A percentile compares a stretch with the other conserved stretches of the same genome.
These are phyloP conservation scores for Aurelia aurita complex sp. Pacific DNA, from an alignment of 30 jellyfish, hydroid and myxozoan species.

Conservation along the genomic window DNA sequence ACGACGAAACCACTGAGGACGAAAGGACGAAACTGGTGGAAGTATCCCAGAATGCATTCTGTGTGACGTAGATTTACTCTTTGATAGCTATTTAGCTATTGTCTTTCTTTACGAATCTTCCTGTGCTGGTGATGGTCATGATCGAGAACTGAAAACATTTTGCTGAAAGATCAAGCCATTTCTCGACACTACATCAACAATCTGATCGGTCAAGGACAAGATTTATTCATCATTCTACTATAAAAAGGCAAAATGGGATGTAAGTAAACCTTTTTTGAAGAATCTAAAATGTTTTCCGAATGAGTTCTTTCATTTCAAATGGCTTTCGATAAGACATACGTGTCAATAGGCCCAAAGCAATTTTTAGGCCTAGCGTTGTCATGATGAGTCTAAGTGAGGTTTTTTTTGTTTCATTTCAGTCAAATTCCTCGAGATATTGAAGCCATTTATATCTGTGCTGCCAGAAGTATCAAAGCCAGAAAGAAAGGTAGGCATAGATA, in stretches of 20 bases:
- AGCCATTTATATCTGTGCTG: slow-evolving; percentile 93
- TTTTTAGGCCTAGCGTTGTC: not conserved
- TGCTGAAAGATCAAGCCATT: slow-evolving; percentile 9
- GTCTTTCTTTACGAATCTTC: slow-evolving; percentile 67
- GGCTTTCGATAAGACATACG: slow-evolving; percentile 30
- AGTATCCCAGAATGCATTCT: slow-evolving; percentile 57
- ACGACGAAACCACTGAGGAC: too few relatives aligned
- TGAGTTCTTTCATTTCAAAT: not conserved
- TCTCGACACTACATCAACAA: slow-evolving; percentile 2
- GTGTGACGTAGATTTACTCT: slow-evolving; percentile 46
- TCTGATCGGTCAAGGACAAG: slow-evolving; percentile 26
- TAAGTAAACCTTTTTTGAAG: slow-evolving; percentile 13
- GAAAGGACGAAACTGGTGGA: not conserved
- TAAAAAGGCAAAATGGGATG: slow-evolving; percentile 43
- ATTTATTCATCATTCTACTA: not conserved
- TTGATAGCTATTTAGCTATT: too few relatives aligned
- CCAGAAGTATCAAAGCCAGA: slow-evolving; percentile 99
- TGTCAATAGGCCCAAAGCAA: slow-evolving; percentile 54
- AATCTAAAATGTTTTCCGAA: not conserved
- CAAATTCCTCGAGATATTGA: slow-evolving; percentile 89
- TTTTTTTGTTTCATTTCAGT: slow-evolving; percentile 60
- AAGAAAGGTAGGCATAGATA: slow-evolving; percentile 90
- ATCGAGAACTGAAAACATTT: slow-evolving; percentile 1
- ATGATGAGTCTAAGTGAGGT: not conserved
- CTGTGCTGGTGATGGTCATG: slow-evolving; percentile 74